These are phyloP conservation scores for Lepidochrysops patricia DNA, from an alignment of 2,888 invertebrate species.

Conservation along the genomic window DNA sequence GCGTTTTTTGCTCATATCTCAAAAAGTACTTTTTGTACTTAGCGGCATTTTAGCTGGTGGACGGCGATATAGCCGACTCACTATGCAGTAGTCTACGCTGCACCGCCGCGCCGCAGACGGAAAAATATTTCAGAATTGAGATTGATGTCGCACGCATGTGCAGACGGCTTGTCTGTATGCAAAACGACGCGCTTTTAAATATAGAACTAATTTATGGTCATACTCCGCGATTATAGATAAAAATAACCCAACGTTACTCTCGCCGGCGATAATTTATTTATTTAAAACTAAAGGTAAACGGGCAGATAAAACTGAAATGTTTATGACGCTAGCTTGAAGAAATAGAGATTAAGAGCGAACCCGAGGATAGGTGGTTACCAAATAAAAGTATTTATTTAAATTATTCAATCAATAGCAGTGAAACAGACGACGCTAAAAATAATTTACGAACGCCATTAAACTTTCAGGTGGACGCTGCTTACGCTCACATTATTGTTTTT, in stretches of 20 bases:
- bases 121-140: constrained; percentile 73
- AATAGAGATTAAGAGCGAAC: constrained; percentile 30
- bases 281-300: constrained; percentile 32
- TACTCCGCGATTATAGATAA: constrained; percentile 70
- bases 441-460: neutral
- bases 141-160: constrained; percentile 73
- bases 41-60: no score
- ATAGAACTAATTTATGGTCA: constrained; percentile 73
- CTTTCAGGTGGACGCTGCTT: neutral
- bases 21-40: no score
- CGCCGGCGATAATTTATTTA: constrained; percentile 54
- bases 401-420: constrained; percentile 22
- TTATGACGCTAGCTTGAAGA: constrained; percentile 33
- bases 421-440: constrained; percentile 16
- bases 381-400: constrained; percentile 23
- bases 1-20: no score
- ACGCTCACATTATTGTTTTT: neutral
- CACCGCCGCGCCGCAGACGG: constrained; percentile 41
- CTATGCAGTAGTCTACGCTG: neutral
- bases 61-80: no score
- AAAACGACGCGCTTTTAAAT: constrained; percentile 68
- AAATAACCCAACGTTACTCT: constrained; percentile 60
- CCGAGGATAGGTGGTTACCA: constrained; percentile 24
- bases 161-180: constrained; percentile 69
- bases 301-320: constrained; percentile 30